These are phyloP conservation scores for Stercorarius parasiticus DNA, from an alignment of 2,113 vertebrate species.

Conservation along the genomic window DNA sequence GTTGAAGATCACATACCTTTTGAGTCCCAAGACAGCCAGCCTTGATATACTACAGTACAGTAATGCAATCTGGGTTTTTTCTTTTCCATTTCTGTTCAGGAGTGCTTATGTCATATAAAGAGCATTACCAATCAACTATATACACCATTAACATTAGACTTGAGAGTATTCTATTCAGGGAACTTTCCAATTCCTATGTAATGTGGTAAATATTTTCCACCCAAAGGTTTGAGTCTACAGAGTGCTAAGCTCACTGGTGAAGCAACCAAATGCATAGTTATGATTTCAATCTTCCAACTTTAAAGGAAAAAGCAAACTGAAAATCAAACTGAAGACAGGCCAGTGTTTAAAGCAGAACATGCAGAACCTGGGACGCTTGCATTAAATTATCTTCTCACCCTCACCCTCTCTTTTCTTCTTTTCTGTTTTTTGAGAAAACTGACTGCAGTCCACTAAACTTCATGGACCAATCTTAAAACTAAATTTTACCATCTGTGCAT, in stretches of 20 bases:
- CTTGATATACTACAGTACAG: background rate
- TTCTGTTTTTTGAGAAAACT: background rate
- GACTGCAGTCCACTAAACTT: background rate
- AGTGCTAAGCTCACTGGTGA: background rate
- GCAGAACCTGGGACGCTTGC: background rate
- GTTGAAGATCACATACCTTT: background rate
- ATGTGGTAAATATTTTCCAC: background rate
- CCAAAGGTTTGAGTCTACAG: background rate
- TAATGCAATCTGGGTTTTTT: background rate
- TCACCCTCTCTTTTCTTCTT: background rate
- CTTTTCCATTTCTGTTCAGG: background rate
- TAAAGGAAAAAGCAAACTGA: background rate
- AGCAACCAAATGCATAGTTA: background rate
- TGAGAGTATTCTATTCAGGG: background rate
- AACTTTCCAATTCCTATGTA: background rate
- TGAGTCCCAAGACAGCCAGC: background rate
- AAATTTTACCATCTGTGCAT: background rate
- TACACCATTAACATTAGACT: background rate
- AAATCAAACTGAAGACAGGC: background rate
- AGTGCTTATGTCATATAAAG: background rate
- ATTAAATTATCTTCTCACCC: background rate
- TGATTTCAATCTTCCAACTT: background rate
- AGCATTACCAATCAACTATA: background rate
- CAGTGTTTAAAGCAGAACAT: background rate
- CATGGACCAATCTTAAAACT: background rate